Evolutionary conservation across 1,140 invertebrate species (phyloP), one percentile per base, ranked within the genome.

Genomic region (Heliconius himera): DNA sequence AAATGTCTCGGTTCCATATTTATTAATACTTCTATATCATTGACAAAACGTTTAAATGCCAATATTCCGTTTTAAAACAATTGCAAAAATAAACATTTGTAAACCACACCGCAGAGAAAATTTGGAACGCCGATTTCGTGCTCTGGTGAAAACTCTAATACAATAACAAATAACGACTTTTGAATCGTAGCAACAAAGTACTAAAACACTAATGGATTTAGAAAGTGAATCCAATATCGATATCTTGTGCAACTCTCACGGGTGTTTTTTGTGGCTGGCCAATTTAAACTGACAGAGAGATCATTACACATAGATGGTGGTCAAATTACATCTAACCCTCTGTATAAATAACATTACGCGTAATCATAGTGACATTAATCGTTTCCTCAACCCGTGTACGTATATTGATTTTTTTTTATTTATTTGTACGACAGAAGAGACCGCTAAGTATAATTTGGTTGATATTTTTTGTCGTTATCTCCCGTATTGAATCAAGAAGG

Each of bases 331-430:
- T 77, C 81, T 75, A 75, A 73, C 82, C 83, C 82, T 82, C 70
- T 84, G 78, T 85, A 85, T 83, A 90, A 84, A 84, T 87, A 85
- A 85, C 78, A 84, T 85, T 85, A 84, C 66, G 73, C 33, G 83
- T 85, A 91, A 90, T 88, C 80, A 77, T 78, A 83, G 78, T 90
- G 87, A 90, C 86, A 88, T 85, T 89, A 89, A 90, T 91, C 83
- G 83, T 73, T 77, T 75, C 80, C 80, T 84, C 78, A 49, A 78
- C 73, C 82, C 81, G 74, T 82, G 74, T 84, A 77, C 83, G 71
- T 85, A 84, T 83, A 87, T 89, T 88, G 82, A 87, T 84, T 91
- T 83, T 88, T 86, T 84, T 79, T 36, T 36, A 76, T 81, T 56
- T 54, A 70, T n/a, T n/a, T n/a, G n/a, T 80, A 79, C 73, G 77